Percentiles rank a stretch among this genome's conserved stretches.
phyloP scores from a whole-genome alignment of 2,797 vertebrate species.

The Phrynocephalus forsythii region DNA sequence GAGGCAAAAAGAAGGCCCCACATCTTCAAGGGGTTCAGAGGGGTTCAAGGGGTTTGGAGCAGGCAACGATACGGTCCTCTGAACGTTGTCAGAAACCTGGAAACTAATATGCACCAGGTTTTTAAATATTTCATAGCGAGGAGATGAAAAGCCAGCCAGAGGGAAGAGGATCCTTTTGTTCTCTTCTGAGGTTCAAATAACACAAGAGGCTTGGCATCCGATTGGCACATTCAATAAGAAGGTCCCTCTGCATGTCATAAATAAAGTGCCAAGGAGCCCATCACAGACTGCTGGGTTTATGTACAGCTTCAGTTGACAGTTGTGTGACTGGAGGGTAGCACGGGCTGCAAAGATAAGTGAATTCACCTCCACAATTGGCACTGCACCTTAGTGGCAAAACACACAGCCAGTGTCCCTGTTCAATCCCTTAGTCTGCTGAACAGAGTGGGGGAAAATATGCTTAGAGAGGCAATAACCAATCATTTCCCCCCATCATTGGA shows the following conservation, averaged over 20 bases:
- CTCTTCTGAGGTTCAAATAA: not conserved
- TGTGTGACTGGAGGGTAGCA: no score
- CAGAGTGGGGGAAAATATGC: no score
- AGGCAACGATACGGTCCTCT: not conserved
- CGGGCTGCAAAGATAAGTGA: not conserved
- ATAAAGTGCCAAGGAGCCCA: not conserved
- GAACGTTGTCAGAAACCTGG: accelerated
- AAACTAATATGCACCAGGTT: constrained; percentile 21
- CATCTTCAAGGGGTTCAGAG: constrained; percentile 47
- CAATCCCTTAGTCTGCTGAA: not conserved
- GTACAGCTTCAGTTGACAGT: not conserved
- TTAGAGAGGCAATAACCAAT: not conserved
- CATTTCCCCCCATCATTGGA: not conserved
- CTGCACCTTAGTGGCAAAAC: not conserved
- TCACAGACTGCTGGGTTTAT: no score
- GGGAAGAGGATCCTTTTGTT: constrained; percentile 17
- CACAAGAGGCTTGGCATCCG: not conserved
- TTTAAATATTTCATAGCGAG: constrained; percentile 70
- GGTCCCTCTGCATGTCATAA: not conserved
- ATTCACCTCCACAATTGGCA: not conserved
- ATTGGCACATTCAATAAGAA: not conserved
- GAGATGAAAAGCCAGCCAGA: constrained; percentile 5
- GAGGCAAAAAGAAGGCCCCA: not conserved
- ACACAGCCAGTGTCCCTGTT: not conserved
- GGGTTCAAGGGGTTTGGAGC: accelerated